These are phyloP conservation scores for Leptopilina drosophilae DNA, from an alignment of 2,888 invertebrate species.

Conservation along the genomic window DNA sequence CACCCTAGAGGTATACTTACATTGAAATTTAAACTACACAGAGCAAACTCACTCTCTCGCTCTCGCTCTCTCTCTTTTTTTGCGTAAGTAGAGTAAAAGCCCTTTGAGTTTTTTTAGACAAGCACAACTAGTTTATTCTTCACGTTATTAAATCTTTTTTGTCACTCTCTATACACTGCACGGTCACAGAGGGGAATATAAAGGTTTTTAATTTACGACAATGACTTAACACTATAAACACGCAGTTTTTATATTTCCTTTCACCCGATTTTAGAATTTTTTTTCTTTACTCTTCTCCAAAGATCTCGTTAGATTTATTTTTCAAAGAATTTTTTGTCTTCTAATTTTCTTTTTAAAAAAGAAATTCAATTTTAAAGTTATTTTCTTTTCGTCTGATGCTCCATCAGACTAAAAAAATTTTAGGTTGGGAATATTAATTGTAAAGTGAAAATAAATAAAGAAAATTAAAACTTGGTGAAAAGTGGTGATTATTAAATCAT, in stretches of 20 bases:
- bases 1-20: constrained; percentile 18
- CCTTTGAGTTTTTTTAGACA: constrained; percentile 23
- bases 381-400: too few relatives aligned
- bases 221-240: neutral
- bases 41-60: neutral
- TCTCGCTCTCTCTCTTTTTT: neutral
- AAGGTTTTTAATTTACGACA: constrained; percentile 3
- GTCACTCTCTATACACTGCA: neutral
- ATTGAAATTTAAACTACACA: constrained; percentile 20
- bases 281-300: neutral
- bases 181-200: neutral
- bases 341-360: too few relatives aligned
- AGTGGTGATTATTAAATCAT: too few relatives aligned
- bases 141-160: constrained; percentile 24
- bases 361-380: too few relatives aligned
- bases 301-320: neutral
- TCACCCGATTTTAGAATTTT: neutral
- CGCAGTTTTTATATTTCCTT: neutral
- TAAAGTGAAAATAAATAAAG: too few relatives aligned
- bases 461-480: too few relatives aligned
- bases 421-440: too few relatives aligned
- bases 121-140: constrained; percentile 36
- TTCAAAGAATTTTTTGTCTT: neutral
- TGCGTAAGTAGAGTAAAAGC: constrained; percentile 18
- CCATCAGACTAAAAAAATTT: too few relatives aligned